phyloP scores from a whole-genome alignment of 2,113 vertebrate genomes.

The Protomyctophum bolini region DNA sequence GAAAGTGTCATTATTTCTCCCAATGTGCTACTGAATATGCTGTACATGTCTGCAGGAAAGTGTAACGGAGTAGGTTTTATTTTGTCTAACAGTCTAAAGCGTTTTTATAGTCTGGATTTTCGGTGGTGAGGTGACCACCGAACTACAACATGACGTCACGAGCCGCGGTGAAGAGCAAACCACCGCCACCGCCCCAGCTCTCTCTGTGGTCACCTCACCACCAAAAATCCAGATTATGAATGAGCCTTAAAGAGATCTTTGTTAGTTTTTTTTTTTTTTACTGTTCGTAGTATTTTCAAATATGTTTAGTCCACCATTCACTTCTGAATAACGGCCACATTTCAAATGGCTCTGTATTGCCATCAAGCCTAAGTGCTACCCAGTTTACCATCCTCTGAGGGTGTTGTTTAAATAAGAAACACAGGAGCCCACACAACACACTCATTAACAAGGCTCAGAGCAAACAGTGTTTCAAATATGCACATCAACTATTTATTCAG shows the following conservation, averaged over 20 bases:
- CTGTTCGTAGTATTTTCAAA: too few relatives aligned
- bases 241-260: too few relatives aligned
- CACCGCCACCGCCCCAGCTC: too few relatives aligned
- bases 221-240: too few relatives aligned
- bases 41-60: not conserved
- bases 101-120: not conserved
- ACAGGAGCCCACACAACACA: slow-evolving; percentile 16
- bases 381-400: not conserved
- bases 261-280: too few relatives aligned
- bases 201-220: too few relatives aligned
- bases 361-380: not conserved
- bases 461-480: slow-evolving; percentile 21
- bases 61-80: not conserved
- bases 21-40: not conserved
- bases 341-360: not conserved
- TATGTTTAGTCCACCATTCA: too few relatives aligned
- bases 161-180: too few relatives aligned
- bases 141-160: too few relatives aligned
- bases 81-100: not conserved
- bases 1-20: not conserved
- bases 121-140: too few relatives aligned
- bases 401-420: slow-evolving; percentile 28
- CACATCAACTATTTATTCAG: slow-evolving; percentile 49
- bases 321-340: too few relatives aligned
- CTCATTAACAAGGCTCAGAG: slow-evolving; percentile 46